Evolutionary conservation across 1,140 invertebrate species (phyloP).

Genomic region (Macrobrachium rosenbergii): DNA sequence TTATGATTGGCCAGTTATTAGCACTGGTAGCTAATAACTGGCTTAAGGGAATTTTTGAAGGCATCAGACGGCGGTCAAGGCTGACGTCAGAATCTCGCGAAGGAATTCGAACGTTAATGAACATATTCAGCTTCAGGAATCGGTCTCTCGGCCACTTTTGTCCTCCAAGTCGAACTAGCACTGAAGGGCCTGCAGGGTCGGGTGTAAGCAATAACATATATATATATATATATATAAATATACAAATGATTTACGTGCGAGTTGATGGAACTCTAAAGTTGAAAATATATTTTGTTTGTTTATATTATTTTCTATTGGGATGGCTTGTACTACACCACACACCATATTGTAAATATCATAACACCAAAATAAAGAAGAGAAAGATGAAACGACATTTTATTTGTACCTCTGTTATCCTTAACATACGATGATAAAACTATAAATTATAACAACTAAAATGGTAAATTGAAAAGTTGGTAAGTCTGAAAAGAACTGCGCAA

Average conservation of each 20-base stretch:
- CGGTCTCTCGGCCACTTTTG: not conserved
- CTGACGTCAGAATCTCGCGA: no score
- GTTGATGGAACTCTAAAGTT: slow-evolving; percentile 27
- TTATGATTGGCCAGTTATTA: no score
- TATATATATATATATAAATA: slow-evolving; percentile 36
- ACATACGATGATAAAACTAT: not conserved
- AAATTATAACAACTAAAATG: not conserved
- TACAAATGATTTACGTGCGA: slow-evolving; percentile 26
- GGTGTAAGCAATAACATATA: slow-evolving; percentile 51
- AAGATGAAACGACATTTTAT: slow-evolving; percentile 8
- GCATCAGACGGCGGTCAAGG: no score
- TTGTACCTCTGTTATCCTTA: not conserved
- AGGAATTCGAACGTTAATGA: no score
- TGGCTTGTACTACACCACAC: slow-evolving; percentile 61
- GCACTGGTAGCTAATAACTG: no score
- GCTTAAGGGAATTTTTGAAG: no score
- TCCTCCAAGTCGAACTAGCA: slow-evolving; percentile 9
- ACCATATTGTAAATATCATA: slow-evolving; percentile 58
- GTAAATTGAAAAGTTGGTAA: no score
- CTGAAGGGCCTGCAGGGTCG: slow-evolving; percentile 52
- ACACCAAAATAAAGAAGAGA: slow-evolving; percentile 58
- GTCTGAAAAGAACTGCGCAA: no score
- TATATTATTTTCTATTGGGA: slow-evolving; percentile 61
- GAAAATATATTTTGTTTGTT: slow-evolving; percentile 55
- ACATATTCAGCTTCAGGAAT: no score